Evolutionary conservation across 2,113 vertebrate species (phyloP).

Genomic region (Sigmodon hispidus): DNA sequence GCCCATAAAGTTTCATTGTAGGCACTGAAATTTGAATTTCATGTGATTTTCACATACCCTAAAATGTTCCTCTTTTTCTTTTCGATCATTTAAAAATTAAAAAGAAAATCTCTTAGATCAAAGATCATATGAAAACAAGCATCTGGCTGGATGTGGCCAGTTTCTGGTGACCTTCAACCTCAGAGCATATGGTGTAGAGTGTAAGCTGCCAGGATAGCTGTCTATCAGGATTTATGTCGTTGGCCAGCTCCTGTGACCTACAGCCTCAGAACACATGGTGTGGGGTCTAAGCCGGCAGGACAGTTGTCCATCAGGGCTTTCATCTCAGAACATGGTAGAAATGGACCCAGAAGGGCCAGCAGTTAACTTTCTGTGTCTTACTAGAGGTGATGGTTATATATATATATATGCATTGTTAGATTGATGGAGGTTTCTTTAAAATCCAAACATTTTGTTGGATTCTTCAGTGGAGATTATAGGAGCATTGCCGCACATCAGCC

Average conservation of each 20-base stretch:
- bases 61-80: conserved; percentile 2
- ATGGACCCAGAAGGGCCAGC: neutral
- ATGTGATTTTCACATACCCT: neutral
- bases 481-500: neutral
- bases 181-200: neutral
- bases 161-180: neutral
- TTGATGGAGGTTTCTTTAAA: neutral
- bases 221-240: neutral
- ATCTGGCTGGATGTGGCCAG: neutral
- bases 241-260: neutral
- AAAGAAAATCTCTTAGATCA: neutral
- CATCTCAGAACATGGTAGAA: neutral
- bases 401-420: neutral
- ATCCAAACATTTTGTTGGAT: neutral
- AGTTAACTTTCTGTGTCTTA: neutral
- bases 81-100: neutral
- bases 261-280: neutral
- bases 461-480: neutral
- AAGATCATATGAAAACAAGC: neutral
- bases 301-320: neutral
- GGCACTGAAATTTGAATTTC: conserved; percentile 11
- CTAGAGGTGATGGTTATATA: too few species aligned
- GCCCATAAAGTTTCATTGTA: neutral
- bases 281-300: neutral
- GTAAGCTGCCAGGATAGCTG: neutral